Evolutionary conservation across 1,140 invertebrate species (phyloP), one percentile per base, ranked within the genome.

Genomic region (Ceratosolen fusciceps): DNA sequence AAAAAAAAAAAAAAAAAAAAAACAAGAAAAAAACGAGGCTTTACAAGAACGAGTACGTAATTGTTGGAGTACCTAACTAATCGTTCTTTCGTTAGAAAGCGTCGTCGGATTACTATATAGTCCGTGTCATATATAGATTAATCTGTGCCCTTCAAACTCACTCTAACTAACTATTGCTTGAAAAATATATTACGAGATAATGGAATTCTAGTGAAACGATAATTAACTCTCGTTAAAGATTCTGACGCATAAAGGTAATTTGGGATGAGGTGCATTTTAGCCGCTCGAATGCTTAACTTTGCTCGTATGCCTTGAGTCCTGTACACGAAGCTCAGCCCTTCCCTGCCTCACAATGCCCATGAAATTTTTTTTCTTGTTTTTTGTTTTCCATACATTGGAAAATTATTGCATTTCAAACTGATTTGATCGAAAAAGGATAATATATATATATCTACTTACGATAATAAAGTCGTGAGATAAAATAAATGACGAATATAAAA

Each of bases 221-320:
- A 49, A 70, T 47, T 49, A 10, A 47, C 39, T 67, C 39, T 43
- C 34, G 31, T 21, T 29, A 47, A 14, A 24, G 1, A 34, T 29
- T 43, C 67, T 19, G 3, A 47, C 12, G 39, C 24, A 49, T 16
- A 70, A 29, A 70, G 37, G 43, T 70, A 47, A 70, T 70, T 70
- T 49, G 31, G 21, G 1, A 1, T 12, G n/a, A n/a, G 5, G 37
- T 19, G n/a, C n/a, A 9, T 5, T 5, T 26, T 47, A 14, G 12
- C 39, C 2, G 24, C 26, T 70, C 4, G 2, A 47, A 70, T n/a
- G 10, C 26, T 70, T 24, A 26, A 26, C 47, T 47, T 49, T 9
- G 29, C 16, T n/a, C 26, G 31, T 24, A 31, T 65, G 14, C 21
- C 16, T 65, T 2, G 31, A n/a, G n/a, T n/a, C n/a, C n/a, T n/a